These are phyloP conservation scores for Dermolepida albohirtum DNA, from an alignment of 2,888 invertebrate species.

Conservation along the genomic window DNA sequence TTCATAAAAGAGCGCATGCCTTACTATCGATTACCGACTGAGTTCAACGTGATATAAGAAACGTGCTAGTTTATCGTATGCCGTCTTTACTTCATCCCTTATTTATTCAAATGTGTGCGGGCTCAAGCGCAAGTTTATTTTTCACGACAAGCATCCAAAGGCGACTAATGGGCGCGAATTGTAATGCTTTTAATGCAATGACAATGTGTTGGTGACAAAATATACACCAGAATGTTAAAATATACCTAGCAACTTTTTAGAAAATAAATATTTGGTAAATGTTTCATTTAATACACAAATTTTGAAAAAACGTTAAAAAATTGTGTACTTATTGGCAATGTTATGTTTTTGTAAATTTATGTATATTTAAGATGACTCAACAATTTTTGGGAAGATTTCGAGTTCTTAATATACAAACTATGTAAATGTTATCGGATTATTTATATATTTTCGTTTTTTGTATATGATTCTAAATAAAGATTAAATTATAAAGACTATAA, in stretches of 20 bases:
- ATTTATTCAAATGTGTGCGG: slow-evolving; percentile 34
- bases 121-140: neutral
- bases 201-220: neutral
- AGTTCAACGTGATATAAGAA: slow-evolving; percentile 51
- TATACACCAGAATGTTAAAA: too few relatives aligned
- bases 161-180: neutral
- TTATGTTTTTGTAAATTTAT: too few relatives aligned
- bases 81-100: slow-evolving; percentile 43
- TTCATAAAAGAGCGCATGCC: slow-evolving; percentile 52
- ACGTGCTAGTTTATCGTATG: slow-evolving; percentile 49
- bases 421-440: too few relatives aligned
- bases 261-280: neutral
- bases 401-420: too few relatives aligned
- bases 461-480: too few relatives aligned
- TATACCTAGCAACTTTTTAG: too few relatives aligned
- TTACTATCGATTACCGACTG: slow-evolving; percentile 58
- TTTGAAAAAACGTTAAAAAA: too few relatives aligned
- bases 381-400: too few relatives aligned
- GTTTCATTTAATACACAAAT: neutral
- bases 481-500: too few relatives aligned
- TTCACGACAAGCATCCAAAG: neutral
- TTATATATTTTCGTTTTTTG: too few relatives aligned
- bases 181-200: slow-evolving; percentile 1
- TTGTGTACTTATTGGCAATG: too few relatives aligned
- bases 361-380: too few relatives aligned